Evolutionary conservation across 2,113 vertebrate species (phyloP), one percentile per base, ranked within the genome.

Genomic region (Regulus satrapa): DNA sequence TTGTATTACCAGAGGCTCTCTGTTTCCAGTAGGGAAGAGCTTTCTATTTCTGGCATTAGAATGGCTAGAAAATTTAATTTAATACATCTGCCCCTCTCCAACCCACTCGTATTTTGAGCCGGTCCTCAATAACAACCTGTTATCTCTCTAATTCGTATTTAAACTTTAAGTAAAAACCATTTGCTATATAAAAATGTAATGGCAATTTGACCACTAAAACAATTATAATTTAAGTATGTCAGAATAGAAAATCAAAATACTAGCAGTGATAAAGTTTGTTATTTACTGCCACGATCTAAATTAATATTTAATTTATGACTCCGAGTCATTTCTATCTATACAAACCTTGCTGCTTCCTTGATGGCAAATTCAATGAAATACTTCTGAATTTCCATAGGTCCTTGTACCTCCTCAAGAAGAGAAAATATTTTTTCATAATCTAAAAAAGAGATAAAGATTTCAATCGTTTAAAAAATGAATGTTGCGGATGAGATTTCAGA

Each of bases 301-400:
- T 41, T 41, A 81, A 23, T 45, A 45, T 7, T 55, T 36, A 13
- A 46, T 59, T 58, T 61, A 56, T 48, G 21, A 69, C 18, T 59
- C 21, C 0, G 0, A 69, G 14, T 52, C 1, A 66, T 34, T 68
- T 36, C 0, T 24, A 40, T 59, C 34, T 55, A 87, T 76, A 97
- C 98, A 88, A 95, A 99, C 99, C 99, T 99, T 96, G 98, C 97
- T 73, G 99, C 99, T 98, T 99, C 99, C 97, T 98, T 99, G 97
- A 99, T 99, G 77, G 99, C 98, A 88, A 99, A 98, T 95, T 99
- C 99, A 98, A 99, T 98, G 97, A 99, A 99, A 95, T 99, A 99
- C 97, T 98, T 99, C 92, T 99, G 99, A 46, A 99, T 97, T 68
- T 98, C 98, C 62, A 98, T 86, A 48, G 99, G 98, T 68, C 99